Percentiles rank a stretch among this genome's conserved stretches.
Evolutionary conservation across 2,113 vertebrate species (phyloP).

Genomic region (Chinchilla lanigera): DNA sequence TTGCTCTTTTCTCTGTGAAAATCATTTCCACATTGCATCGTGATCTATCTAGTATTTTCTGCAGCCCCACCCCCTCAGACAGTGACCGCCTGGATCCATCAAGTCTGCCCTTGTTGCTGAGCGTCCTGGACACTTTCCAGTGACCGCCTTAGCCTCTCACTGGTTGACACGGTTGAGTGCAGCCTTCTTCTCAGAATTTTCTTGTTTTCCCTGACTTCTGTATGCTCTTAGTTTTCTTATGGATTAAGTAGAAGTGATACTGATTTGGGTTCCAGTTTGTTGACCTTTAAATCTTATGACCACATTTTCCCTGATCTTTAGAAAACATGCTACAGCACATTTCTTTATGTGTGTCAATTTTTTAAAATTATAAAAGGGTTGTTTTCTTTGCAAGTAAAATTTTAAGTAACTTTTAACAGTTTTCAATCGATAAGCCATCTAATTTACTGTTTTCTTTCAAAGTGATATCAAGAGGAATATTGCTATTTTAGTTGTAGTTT

Average conservation of each 20-base stretch:
- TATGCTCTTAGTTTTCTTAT: neutral
- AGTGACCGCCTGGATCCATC: neutral
- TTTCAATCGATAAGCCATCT: neutral
- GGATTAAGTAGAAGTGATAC: neutral
- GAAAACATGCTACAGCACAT: neutral
- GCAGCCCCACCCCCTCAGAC: neutral
- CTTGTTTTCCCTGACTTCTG: neutral
- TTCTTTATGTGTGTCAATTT: neutral
- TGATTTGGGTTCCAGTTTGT: constrained; percentile 4
- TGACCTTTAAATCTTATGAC: constrained; percentile 31
- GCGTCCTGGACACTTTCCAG: neutral
- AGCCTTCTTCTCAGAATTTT: neutral
- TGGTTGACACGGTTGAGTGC: neutral
- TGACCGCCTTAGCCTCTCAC: neutral
- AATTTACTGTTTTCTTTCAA: constrained; percentile 30
- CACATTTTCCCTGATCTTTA: constrained; percentile 5
- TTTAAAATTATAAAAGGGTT: neutral
- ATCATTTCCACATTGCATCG: neutral
- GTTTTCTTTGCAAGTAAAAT: constrained; percentile 26
- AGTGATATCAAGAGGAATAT: neutral
- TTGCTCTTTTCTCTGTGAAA: constrained; percentile 48
- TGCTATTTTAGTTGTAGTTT: constrained; percentile 20
- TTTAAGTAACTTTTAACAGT: neutral
- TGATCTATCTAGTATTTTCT: constrained; percentile 8
- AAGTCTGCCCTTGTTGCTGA: neutral